Conservation (phyloP, 1,140 invertebrate species). For the Leptinotarsa lineolata region DNA sequence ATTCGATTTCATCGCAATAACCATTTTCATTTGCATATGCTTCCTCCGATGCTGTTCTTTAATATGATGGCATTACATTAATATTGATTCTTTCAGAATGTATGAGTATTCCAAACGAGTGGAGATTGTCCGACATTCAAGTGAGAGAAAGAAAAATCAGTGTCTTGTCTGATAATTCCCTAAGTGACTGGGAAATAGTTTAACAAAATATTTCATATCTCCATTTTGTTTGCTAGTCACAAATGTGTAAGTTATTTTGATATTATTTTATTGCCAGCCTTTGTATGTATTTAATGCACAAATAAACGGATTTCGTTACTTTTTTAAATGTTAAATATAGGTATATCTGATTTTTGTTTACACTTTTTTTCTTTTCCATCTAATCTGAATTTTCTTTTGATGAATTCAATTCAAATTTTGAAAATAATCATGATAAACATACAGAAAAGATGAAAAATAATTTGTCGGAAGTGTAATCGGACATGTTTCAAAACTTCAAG, state of each 20-base stretch:
- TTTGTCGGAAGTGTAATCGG: no score
- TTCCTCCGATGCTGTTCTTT: not conserved
- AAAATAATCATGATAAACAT: no score
- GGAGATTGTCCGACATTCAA: conserved; percentile 45
- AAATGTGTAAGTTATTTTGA: not conserved
- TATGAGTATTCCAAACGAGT: conserved; percentile 46
- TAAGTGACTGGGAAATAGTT: conserved; percentile 50
- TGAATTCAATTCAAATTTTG: no score
- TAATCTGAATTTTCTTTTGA: no score
- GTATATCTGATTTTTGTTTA: no score
- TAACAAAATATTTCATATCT: conserved; percentile 10
- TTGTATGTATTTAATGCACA: not conserved
- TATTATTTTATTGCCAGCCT: not conserved
- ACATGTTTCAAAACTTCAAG: no score
- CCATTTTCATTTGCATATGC: not conserved
- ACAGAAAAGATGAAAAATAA: no score
- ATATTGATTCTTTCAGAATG: conserved; percentile 38
- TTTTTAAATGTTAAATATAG: not conserved
- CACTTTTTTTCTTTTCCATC: no score
- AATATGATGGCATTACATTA: not conserved
- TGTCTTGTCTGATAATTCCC: conserved; percentile 40
- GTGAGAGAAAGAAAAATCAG: conserved; percentile 33
- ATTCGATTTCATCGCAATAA: not conserved
- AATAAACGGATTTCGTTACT: not conserved
- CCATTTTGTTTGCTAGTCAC: not conserved